Conservation (phyloP, 1,140 invertebrate genomes). For the Aphidius ervi region DNA sequence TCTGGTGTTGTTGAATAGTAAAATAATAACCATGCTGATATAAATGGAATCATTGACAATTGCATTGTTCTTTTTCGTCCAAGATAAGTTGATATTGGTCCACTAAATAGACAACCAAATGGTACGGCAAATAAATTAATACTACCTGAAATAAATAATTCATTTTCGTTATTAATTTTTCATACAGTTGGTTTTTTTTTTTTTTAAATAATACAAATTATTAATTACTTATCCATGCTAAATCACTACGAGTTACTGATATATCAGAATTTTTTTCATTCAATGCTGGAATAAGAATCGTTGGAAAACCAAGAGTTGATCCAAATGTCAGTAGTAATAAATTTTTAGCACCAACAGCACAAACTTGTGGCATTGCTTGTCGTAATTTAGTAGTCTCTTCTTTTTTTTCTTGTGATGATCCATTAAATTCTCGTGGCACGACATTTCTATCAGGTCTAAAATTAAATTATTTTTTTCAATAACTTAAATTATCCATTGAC, state of each 20-base stretch:
- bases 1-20: slow-evolving; percentile 58
- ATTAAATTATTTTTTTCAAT: slow-evolving; percentile 9
- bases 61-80: slow-evolving; percentile 71
- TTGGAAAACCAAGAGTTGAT: slow-evolving; percentile 71
- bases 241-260: slow-evolving; percentile 58
- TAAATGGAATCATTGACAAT: slow-evolving; percentile 67
- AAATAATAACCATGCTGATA: slow-evolving; percentile 68
- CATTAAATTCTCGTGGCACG: slow-evolving; percentile 24
- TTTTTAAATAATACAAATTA: not conserved
- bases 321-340: slow-evolving; percentile 65
- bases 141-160: slow-evolving; percentile 58
- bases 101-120: slow-evolving; percentile 69
- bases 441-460: slow-evolving; percentile 36
- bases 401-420: slow-evolving; percentile 8
- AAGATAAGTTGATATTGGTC: slow-evolving; percentile 62
- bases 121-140: slow-evolving; percentile 74
- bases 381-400: slow-evolving; percentile 45
- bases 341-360: slow-evolving; percentile 64
- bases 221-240: slow-evolving; percentile 73
- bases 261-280: slow-evolving; percentile 52
- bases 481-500: not conserved
- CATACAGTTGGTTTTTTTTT: not conserved
- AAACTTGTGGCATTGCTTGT: slow-evolving; percentile 57
- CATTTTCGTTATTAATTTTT: not conserved
- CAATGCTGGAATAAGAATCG: slow-evolving; percentile 70